Percentiles rank a stretch among this genome's conserved stretches.
Evolutionary conservation across 2,797 vertebrate genomes (phyloP).

Genomic region (Acanthornis magna): DNA sequence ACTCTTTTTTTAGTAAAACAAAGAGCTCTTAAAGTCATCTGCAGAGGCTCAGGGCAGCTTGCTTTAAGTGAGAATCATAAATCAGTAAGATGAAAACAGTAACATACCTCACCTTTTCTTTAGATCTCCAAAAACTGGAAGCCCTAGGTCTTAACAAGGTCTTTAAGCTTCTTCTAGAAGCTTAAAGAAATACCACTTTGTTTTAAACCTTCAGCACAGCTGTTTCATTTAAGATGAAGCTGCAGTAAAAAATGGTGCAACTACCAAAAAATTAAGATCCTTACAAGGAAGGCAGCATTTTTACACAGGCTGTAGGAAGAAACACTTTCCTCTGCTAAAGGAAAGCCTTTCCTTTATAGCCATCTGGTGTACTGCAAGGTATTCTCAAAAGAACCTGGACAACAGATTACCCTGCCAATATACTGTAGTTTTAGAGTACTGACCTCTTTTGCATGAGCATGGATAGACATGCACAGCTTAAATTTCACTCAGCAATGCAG

Average conservation of each 20-base stretch:
- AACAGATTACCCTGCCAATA: neutral
- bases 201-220: neutral
- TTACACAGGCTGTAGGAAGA: neutral
- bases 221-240: neutral
- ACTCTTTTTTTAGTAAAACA: neutral
- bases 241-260: neutral
- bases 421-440: neutral
- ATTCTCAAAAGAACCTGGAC: neutral
- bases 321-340: neutral
- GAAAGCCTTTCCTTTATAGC: neutral
- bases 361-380: neutral
- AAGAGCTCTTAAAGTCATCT: neutral
- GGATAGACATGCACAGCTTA: neutral
- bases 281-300: neutral
- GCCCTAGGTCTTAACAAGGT: neutral
- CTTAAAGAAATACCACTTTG: neutral
- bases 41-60: rapidly evolving
- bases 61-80: neutral
- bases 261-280: neutral
- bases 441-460: neutral
- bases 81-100: neutral
- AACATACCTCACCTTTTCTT: neutral
- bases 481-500: neutral
- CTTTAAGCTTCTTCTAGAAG: neutral
- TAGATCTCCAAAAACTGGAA: neutral